These are phyloP conservation scores for Strix uralensis DNA, from an alignment of 2,113 vertebrate genomes.

Conservation along the genomic window DNA sequence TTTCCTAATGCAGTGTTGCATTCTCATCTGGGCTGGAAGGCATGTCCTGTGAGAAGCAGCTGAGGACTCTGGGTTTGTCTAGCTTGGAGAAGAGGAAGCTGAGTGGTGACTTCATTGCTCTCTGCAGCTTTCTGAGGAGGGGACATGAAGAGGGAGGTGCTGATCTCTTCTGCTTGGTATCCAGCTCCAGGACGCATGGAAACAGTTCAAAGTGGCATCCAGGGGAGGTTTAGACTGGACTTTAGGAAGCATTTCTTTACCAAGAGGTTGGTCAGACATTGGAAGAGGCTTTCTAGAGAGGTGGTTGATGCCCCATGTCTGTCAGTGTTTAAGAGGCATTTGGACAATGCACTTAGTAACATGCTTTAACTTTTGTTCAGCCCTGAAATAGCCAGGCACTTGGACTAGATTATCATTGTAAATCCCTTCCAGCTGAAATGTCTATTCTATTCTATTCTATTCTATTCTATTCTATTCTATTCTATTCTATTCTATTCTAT, in stretches of 20 bases:
- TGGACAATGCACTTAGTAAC: not conserved
- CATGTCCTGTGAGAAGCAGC: too few relatives aligned
- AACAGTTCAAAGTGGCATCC: not conserved
- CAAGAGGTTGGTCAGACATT: not conserved
- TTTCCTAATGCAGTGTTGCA: not conserved
- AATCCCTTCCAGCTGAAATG: not conserved
- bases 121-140: not conserved
- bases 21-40: not conserved
- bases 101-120: not conserved
- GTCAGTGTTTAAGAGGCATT: not conserved
- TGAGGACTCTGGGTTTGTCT: not conserved
- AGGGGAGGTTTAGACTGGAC: not conserved
- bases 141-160: not conserved
- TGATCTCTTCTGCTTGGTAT: not conserved
- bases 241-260: not conserved
- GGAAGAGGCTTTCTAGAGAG: not conserved
- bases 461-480: too few relatives aligned
- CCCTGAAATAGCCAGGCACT: not conserved
- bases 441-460: too few relatives aligned
- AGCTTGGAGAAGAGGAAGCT: not conserved
- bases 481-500: too few relatives aligned
- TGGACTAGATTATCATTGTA: not conserved
- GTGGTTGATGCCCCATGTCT: accelerated
- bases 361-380: not conserved
- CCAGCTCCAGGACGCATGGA: not conserved